Evolutionary conservation across 2,113 vertebrate genomes (phyloP).

Genomic region (Esox niger): DNA sequence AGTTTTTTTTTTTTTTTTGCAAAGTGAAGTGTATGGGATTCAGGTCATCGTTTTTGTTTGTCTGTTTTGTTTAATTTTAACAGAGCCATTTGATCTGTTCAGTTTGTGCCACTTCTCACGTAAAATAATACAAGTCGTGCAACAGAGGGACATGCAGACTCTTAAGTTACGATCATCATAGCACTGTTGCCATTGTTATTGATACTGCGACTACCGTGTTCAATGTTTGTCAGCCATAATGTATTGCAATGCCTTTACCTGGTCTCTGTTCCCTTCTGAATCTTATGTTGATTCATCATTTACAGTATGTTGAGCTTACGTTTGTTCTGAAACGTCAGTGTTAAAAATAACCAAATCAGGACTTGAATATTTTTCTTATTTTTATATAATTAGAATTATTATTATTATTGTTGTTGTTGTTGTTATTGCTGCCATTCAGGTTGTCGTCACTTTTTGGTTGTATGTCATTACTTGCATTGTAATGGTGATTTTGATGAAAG

Average conservation of each 20-base stretch:
- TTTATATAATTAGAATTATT: slow-evolving; percentile 48
- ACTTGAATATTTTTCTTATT: slow-evolving; percentile 77
- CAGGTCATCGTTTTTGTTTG: slow-evolving; percentile 44
- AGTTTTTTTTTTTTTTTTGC: slow-evolving; percentile 23
- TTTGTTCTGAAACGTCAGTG: slow-evolving; percentile 75
- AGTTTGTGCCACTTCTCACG: background rate
- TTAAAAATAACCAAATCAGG: slow-evolving; percentile 71
- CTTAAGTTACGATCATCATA: background rate
- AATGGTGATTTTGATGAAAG: slow-evolving; percentile 39
- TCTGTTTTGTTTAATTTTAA: slow-evolving; percentile 12
- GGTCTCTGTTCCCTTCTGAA: background rate
- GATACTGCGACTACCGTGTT: slow-evolving; percentile 18
- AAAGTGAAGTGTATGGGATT: slow-evolving; percentile 40
- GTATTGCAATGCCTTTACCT: slow-evolving; percentile 19
- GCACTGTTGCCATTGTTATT: background rate
- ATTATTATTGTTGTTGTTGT: slow-evolving; percentile 40
- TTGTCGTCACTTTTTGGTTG: slow-evolving; percentile 41
- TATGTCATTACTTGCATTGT: slow-evolving; percentile 26
- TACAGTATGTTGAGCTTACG: no score
- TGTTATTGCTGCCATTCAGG: slow-evolving; percentile 33
- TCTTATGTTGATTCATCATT: slow-evolving; percentile 1
- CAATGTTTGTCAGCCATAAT: slow-evolving; percentile 35
- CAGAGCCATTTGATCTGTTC: slow-evolving; percentile 1
- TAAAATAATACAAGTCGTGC: background rate
- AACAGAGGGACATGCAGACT: background rate